Percentiles rank a stretch among this genome's conserved stretches.
These are phyloP conservation scores for Premnoplex brunnescens DNA, from an alignment of 2,797 vertebrate species.

Conservation along the genomic window DNA sequence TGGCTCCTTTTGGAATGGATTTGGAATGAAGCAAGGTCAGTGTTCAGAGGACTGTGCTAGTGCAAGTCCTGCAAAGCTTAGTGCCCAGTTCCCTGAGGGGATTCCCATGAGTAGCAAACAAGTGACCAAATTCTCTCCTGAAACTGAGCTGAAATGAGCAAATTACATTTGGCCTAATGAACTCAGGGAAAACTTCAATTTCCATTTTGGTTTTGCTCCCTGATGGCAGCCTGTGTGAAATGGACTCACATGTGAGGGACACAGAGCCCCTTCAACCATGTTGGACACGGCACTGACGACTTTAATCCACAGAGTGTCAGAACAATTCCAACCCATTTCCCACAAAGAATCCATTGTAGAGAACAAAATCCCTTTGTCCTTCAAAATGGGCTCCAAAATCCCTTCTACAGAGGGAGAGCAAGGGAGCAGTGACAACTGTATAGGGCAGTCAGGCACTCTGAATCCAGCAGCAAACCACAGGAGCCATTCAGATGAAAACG, in stretches of 20 bases:
- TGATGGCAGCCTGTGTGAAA: neutral
- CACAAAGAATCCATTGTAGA: slow-evolving; percentile 33
- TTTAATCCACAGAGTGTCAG: neutral
- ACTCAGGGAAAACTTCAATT: neutral
- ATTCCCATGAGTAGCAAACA: neutral
- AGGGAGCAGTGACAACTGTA: neutral
- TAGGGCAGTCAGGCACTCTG: neutral
- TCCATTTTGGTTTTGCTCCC: neutral
- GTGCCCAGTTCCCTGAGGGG: neutral
- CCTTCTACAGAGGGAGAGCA: neutral
- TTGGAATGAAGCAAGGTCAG: neutral
- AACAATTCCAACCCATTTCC: slow-evolving; percentile 13
- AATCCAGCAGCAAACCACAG: neutral
- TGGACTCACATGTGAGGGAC: neutral
- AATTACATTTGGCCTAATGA: neutral
- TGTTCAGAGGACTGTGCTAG: neutral
- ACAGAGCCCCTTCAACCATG: neutral
- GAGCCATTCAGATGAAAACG: neutral
- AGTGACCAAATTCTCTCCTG: neutral
- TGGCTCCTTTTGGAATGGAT: neutral
- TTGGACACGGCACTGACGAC: neutral
- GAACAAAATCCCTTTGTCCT: slow-evolving; percentile 48
- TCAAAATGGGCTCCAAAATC: neutral
- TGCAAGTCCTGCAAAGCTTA: neutral
- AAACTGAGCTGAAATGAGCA: neutral